Evolutionary conservation across 2,113 vertebrate species (phyloP).

Genomic region (Montifringilla adamsi): DNA sequence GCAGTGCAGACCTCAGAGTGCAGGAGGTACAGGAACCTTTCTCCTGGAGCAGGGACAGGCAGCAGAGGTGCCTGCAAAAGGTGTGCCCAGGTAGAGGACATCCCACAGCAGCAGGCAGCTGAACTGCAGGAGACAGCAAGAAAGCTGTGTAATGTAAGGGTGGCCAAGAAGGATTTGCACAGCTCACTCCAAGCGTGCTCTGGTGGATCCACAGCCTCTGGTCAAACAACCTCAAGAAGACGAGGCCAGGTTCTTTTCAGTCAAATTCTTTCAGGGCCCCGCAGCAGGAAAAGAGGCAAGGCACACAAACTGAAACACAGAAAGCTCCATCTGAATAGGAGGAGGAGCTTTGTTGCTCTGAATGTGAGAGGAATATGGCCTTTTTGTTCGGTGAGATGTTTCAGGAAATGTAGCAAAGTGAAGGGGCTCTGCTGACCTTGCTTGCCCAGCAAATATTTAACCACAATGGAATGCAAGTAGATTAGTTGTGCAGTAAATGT

Average conservation of each 20-base stretch:
- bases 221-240: not conserved
- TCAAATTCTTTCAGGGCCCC: too few relatives aligned
- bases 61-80: not conserved
- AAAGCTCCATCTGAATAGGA: not conserved
- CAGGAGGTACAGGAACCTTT: not conserved
- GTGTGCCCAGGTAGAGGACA: not conserved
- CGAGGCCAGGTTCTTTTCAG: not conserved
- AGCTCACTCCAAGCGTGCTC: not conserved
- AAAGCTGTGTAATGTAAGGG: too few relatives aligned
- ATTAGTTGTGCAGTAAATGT: too few relatives aligned
- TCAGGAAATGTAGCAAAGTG: too few relatives aligned
- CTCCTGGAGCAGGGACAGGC: not conserved
- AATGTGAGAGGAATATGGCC: too few relatives aligned
- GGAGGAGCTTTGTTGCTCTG: not conserved
- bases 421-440: too few relatives aligned
- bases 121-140: too few relatives aligned
- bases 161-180: not conserved
- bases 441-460: too few relatives aligned
- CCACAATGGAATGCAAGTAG: too few relatives aligned
- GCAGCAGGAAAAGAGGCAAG: not conserved
- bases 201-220: not conserved
- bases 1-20: not conserved
- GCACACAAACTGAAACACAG: not conserved
- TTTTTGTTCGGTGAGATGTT: too few relatives aligned
- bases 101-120: not conserved